Evolutionary conservation across 2,113 vertebrate genomes (phyloP), one percentile per base, ranked within the genome.

Genomic region (Pelobates fuscus): DNA sequence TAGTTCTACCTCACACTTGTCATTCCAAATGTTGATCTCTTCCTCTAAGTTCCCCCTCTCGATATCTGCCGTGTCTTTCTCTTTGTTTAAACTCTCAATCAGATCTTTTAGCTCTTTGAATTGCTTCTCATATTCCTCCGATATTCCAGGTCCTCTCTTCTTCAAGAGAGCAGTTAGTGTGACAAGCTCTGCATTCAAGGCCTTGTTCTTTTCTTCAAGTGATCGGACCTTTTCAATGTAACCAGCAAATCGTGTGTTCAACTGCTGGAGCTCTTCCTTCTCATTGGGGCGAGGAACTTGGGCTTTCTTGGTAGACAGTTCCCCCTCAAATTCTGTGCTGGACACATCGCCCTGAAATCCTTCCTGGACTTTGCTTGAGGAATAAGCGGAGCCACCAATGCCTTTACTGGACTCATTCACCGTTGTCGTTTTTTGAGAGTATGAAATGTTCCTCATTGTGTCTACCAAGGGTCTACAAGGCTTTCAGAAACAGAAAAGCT

Each of bases 161-260:
- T 91, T 91, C 78, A 97, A 90, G 0, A 91, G 89, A 15, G 81
- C 77, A 29, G 87, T 83, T 80, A 92, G 92, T 85, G 90, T 92
- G 82, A 90, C 94, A 81, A 95, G 88, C 71, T 97, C 95, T 0
- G 91, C 92, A 81, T 94, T 92, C 86, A 97, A 83, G 83, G 91
- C 91, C 86, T 90, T 90, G 89, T 97, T 96, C 85, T 93, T 93
- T 75, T 90, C 86, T 89, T 97, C 95, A 72, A 97, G 85, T 81
- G 90, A 91, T 57, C 93, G 89, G 85, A 97, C 95, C 81, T 94
- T 92, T 79, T 97, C 94, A 81, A 97, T 97, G 87, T 97, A 97
- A 54, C 93, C 93, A 6, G 95, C 94, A 87, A 97, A 96, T n/a
- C 95, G 94, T 82, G 95, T 94, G 73, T 97, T 97, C 8, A 97